Evolutionary conservation across 2,113 vertebrate genomes (phyloP).

Genomic region (Cyanoliseus patagonus): DNA sequence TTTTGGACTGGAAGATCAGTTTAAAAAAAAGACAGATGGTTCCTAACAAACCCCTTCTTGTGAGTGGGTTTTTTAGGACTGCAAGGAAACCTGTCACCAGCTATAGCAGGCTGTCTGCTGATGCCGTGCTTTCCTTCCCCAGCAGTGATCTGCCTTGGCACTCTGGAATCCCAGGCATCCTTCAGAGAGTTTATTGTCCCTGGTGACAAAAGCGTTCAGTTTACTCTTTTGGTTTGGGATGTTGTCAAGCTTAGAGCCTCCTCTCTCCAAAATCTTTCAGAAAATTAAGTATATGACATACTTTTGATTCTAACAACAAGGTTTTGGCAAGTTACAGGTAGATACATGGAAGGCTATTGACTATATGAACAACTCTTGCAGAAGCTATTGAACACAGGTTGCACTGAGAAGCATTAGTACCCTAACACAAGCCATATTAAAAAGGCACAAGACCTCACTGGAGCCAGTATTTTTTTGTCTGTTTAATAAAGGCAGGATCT

Average conservation of each 20-base stretch:
- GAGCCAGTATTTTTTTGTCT: not conserved
- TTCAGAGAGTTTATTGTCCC: not conserved
- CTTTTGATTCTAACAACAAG: not conserved
- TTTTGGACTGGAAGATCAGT: not conserved
- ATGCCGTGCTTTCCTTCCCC: not conserved
- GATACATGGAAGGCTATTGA: fast-evolving
- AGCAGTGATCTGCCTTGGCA: not conserved
- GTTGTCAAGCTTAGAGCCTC: fast-evolving
- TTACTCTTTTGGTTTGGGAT: not conserved
- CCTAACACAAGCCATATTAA: not conserved
- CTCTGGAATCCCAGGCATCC: not conserved
- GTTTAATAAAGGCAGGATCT: not conserved
- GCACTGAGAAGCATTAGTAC: not conserved
- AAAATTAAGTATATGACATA: not conserved
- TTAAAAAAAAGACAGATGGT: not conserved
- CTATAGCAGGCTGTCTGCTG: not conserved
- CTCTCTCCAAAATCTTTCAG: not conserved
- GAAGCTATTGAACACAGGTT: not conserved
- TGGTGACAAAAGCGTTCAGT: not conserved
- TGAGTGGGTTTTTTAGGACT: not conserved
- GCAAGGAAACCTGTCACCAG: not conserved
- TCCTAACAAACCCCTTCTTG: not conserved
- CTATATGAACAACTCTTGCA: not conserved
- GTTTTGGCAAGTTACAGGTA: not conserved
- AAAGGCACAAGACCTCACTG: not conserved